Conservation (phyloP, 2,888 invertebrate species). For the Drosophila siamana region DNA sequence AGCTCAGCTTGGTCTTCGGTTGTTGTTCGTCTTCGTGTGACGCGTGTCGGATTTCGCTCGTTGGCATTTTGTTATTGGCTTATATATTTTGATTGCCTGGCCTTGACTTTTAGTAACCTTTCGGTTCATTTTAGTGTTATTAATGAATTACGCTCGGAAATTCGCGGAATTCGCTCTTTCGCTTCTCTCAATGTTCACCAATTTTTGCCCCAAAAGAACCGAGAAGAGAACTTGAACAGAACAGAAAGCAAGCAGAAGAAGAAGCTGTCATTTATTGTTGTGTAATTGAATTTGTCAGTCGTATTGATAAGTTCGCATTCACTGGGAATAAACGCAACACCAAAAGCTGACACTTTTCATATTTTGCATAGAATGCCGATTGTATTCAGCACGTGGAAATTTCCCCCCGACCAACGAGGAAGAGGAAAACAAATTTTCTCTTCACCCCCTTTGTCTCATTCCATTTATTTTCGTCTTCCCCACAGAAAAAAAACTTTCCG, state of each 20-base stretch:
- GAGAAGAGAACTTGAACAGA: too few species aligned
- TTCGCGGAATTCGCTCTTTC: slow-evolving; percentile 62
- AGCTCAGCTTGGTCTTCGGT: not conserved
- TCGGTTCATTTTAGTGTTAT: slow-evolving; percentile 78
- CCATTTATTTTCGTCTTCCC: not conserved
- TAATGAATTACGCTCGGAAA: slow-evolving; percentile 60
- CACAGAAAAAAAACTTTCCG: slow-evolving; percentile 14
- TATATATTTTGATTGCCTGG: slow-evolving; percentile 63
- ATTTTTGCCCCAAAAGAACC: not conserved
- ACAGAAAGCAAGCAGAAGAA: not conserved
- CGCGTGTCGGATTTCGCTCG: slow-evolving; percentile 66
- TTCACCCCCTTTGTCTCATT: not conserved
- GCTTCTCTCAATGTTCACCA: slow-evolving; percentile 10
- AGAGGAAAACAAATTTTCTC: slow-evolving; percentile 4
- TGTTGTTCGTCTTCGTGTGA: slow-evolving; percentile 23
- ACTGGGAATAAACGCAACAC: slow-evolving; percentile 23
- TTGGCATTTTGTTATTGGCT: slow-evolving; percentile 47
- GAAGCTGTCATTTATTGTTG: slow-evolving; percentile 33
- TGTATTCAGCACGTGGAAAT: slow-evolving; percentile 17
- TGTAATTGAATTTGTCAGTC: slow-evolving; percentile 67
- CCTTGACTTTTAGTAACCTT: slow-evolving; percentile 81
- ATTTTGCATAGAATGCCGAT: slow-evolving; percentile 17
- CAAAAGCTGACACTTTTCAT: slow-evolving; percentile 33
- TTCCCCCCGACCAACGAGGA: not conserved
- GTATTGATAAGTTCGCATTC: slow-evolving; percentile 48